phyloP scores from a whole-genome alignment of 2,113 vertebrate genomes.

The Nibea coibor region DNA sequence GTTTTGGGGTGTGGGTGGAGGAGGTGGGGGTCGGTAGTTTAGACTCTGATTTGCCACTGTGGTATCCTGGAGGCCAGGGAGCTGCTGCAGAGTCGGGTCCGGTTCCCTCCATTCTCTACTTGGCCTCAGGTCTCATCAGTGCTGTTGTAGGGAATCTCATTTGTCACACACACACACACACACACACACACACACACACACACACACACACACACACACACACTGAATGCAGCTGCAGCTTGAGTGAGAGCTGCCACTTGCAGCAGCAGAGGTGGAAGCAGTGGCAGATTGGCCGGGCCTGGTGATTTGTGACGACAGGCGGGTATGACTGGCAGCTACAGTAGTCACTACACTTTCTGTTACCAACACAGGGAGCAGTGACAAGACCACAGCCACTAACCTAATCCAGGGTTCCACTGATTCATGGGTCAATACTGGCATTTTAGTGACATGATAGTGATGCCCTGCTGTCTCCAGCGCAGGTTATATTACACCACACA shows the following conservation, averaged over 20 bases:
- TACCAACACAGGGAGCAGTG: conserved; percentile 10
- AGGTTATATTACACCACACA: background rate
- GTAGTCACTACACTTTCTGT: conserved; percentile 59
- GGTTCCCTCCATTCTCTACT: conserved; percentile 72
- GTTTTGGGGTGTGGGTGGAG: conserved; percentile 47
- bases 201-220: conserved; percentile 54
- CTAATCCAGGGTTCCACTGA: background rate
- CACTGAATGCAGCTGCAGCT: conserved; percentile 67
- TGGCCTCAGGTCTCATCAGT: conserved; percentile 87
- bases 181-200: conserved; percentile 59
- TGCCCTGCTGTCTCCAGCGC: background rate
- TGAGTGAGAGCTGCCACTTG: conserved; percentile 91
- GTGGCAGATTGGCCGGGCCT: conserved; percentile 78
- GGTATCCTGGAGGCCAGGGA: conserved; percentile 85
- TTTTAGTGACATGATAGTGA: background rate
- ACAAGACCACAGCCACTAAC: background rate
- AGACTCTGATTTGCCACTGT: conserved; percentile 76
- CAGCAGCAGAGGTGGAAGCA: conserved; percentile 84
- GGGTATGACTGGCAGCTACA: conserved; percentile 90
- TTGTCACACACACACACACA: conserved; percentile 79
- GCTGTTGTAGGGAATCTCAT: conserved; percentile 85
- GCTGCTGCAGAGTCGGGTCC: conserved; percentile 73
- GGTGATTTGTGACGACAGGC: conserved; percentile 70
- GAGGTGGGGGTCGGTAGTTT: conserved; percentile 37
- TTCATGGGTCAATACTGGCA: background rate